Percentiles rank a stretch among this genome's conserved stretches.
These are phyloP conservation scores for Beroe ovata DNA, from an alignment of 37 sponge, comb jelly and placozoan species.

Conservation along the genomic window DNA sequence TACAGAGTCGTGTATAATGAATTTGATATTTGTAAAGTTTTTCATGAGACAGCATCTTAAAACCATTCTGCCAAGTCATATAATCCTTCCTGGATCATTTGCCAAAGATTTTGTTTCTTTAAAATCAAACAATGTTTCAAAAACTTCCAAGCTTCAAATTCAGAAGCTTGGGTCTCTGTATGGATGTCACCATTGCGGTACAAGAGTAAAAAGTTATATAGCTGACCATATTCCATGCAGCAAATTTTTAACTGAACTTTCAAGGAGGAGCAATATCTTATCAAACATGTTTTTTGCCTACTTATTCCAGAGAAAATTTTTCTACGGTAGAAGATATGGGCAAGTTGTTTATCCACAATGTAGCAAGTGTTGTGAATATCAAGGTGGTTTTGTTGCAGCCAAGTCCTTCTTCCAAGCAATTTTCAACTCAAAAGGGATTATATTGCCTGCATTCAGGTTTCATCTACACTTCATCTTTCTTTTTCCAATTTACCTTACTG, in stretches of 20 bases:
- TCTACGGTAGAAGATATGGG: background rate
- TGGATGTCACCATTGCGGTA: constrained; percentile 56
- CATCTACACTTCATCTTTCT: background rate
- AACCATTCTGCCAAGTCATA: constrained; percentile 14
- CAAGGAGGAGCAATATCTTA: background rate
- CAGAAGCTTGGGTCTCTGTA: constrained; percentile 6
- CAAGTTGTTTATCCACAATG: constrained; percentile 51
- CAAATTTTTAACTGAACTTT: constrained; percentile 14
- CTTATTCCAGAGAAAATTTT: constrained; percentile 9
- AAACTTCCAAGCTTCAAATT: background rate
- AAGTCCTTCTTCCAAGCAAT: background rate
- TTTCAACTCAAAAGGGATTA: background rate
- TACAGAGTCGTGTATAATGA: background rate
- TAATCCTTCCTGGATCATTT: constrained; percentile 35
- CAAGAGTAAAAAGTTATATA: background rate
- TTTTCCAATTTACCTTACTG: constrained; percentile 21
- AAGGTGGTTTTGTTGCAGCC: constrained; percentile 18
- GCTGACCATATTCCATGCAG: constrained; percentile 51
- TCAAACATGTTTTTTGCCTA: background rate
- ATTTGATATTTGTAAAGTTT: background rate
- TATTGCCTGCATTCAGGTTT: constrained; percentile 24
- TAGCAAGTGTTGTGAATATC: background rate
- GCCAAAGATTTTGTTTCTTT: background rate
- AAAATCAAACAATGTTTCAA: background rate
- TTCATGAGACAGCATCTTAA: background rate